Evolutionary conservation across 2,888 invertebrate species (phyloP), one percentile per base, ranked within the genome.

Genomic region (Drosophila nr. medialis): DNA sequence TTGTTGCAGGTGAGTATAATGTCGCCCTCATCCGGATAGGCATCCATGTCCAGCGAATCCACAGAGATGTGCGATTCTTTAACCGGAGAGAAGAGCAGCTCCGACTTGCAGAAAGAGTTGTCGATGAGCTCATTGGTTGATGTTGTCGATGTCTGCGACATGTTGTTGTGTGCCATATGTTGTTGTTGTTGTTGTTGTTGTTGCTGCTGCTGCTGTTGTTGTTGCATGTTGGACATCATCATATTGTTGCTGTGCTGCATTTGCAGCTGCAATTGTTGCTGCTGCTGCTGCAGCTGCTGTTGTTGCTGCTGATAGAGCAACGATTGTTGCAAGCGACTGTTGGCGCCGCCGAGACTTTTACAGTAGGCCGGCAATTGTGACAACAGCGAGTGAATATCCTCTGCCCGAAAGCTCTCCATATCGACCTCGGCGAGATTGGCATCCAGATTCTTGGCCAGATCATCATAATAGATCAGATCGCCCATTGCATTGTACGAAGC

Each of bases 401-500:
- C 97, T 29, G 97, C 96, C 82, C 96, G 95, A 93, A 98, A 98
- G 93, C 97, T 97, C 93, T 98, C 98, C 96, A 98, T 98, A 93
- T 98, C 98, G 66, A 98, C 97, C 93, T 98, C 97, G 49, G 98
- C 98, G 90, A 98, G 95, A 93, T 98, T 98, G 74, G 97, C 98
- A 93, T 98, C 98, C 93, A 98, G 95, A 93, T 98, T 97, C 92
- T 97, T 95, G 45, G 97, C 96, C 91, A 98, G 94, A 91, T 97
- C 97, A 93, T 98, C 97, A 93, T 98, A 97, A 90, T 96, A 96
- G 50, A 95, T 94, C 76, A 95, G 93, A 86, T 95, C 95, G 80
- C 95, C 94, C 92, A 95, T 94, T 68, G 96, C 96, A 91, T 96
- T 96, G 92, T 97, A 97, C 5, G 96, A 96, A 85, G 96, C 96